Conservation (phyloP, 2,888 invertebrate genomes). For the Colletes collaris region DNA sequence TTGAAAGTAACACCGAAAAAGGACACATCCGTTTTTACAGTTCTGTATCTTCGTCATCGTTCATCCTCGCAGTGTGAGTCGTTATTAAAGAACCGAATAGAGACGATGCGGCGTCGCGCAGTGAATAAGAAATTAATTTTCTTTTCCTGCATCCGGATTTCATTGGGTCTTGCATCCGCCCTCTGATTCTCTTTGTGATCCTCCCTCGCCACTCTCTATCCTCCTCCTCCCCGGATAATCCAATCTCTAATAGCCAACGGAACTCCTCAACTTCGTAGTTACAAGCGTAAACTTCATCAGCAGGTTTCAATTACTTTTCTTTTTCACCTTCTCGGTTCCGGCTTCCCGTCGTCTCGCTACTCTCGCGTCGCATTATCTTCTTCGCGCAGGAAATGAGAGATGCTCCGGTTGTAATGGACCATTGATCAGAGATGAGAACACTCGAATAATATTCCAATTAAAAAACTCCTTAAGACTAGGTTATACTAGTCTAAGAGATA, state of each 20-base stretch:
- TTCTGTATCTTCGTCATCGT: not conserved
- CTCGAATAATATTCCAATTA: no score
- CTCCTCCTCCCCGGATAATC: conserved; percentile 54
- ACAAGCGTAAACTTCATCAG: conserved; percentile 71
- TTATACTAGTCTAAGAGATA: no score
- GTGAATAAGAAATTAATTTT: conserved; percentile 71
- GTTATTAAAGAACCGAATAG: conserved; percentile 56
- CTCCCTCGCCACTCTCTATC: not conserved
- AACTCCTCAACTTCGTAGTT: conserved; percentile 66
- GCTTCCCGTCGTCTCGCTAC: conserved; percentile 8
- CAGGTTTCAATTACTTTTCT: conserved; percentile 68
- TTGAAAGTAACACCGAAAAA: conserved; percentile 26
- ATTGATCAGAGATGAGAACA: conserved; percentile 8
- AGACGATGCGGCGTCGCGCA: conserved; percentile 56
- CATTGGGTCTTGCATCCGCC: conserved; percentile 10
- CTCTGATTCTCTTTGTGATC: conserved; percentile 17
- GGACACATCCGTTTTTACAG: not conserved
- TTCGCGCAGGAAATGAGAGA: conserved; percentile 47
- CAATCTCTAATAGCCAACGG: conserved; percentile 67
- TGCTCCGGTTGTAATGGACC: conserved; percentile 29
- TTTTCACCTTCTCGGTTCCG: conserved; percentile 17
- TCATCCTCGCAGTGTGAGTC: conserved; percentile 23
- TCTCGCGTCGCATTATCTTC: conserved; percentile 25
- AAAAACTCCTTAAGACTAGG: no score
- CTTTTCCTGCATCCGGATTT: conserved; percentile 46